These are phyloP conservation scores for Zoanthus solanderi DNA, from an alignment of 92 coral and sea anemone genomes.

Conservation along the genomic window DNA sequence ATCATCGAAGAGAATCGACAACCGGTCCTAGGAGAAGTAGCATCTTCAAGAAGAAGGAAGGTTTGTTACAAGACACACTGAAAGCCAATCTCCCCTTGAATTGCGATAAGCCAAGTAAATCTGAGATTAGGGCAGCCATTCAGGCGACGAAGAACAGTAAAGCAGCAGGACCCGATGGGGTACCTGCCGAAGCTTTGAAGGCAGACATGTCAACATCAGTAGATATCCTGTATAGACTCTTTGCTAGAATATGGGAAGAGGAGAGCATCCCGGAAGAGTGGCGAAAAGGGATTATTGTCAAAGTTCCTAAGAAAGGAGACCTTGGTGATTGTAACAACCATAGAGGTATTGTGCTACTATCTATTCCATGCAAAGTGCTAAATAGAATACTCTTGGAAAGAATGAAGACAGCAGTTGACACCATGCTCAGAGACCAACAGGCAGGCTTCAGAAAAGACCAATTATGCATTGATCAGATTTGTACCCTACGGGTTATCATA, in stretches of 20 bases:
- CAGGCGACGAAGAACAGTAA: no score
- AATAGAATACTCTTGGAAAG: no score
- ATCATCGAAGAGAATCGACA: no score
- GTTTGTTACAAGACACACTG: no score
- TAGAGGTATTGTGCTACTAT: no score
- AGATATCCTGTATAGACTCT: background rate
- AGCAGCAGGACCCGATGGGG: no score
- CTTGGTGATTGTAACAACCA: no score
- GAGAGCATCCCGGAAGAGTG: conserved; percentile 15
- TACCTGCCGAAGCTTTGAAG: background rate
- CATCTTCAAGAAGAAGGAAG: no score
- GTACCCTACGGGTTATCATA: background rate
- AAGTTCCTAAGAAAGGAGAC: background rate
- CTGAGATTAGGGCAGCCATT: background rate
- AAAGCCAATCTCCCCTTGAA: background rate
- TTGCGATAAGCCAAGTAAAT: background rate
- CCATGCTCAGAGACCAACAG: conserved; percentile 15
- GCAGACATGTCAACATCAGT: background rate
- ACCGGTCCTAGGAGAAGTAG: no score
- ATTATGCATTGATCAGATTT: background rate
- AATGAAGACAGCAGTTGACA: background rate
- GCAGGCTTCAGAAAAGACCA: background rate
- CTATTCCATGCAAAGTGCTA: no score
- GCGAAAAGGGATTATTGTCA: conserved; percentile 4
- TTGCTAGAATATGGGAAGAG: background rate